Conservation (phyloP, 2,113 vertebrate species). For the Vanacampus margaritifer region DNA sequence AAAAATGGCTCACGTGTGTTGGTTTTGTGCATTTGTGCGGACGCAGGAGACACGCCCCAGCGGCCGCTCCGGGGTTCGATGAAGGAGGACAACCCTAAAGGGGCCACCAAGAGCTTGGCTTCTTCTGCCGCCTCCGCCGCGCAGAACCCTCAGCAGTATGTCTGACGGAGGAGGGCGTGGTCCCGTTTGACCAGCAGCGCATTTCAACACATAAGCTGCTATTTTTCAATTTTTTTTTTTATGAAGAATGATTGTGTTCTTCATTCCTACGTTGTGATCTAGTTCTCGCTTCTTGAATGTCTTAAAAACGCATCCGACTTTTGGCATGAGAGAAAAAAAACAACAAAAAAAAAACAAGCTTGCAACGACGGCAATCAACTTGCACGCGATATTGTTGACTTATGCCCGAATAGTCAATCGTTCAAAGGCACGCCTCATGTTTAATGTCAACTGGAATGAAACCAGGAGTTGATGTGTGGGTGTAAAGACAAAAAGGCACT, state of each 20-base stretch:
- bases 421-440: background rate
- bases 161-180: constrained; percentile 41
- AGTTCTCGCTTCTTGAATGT: background rate
- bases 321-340: background rate
- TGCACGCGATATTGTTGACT: background rate
- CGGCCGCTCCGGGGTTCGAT: constrained; percentile 58
- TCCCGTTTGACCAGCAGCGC: constrained; percentile 16
- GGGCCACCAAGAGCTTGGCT: constrained; percentile 66
- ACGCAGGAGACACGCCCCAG: constrained; percentile 63
- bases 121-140: constrained; percentile 57
- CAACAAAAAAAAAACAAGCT: no score
- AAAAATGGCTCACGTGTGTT: background rate
- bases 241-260: background rate
- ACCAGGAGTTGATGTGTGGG: background rate
- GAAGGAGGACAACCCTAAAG: constrained; percentile 69
- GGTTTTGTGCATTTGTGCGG: background rate
- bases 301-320: background rate
- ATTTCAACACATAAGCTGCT: background rate
- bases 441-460: background rate
- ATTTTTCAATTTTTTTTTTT: background rate
- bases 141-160: constrained; percentile 68
- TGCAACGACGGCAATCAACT: background rate
- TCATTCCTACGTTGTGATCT: background rate
- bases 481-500: background rate
- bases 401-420: background rate